Evolutionary conservation across 1,140 invertebrate species (phyloP), one percentile per base, ranked within the genome.

Genomic region (Neuroterus valhalla): DNA sequence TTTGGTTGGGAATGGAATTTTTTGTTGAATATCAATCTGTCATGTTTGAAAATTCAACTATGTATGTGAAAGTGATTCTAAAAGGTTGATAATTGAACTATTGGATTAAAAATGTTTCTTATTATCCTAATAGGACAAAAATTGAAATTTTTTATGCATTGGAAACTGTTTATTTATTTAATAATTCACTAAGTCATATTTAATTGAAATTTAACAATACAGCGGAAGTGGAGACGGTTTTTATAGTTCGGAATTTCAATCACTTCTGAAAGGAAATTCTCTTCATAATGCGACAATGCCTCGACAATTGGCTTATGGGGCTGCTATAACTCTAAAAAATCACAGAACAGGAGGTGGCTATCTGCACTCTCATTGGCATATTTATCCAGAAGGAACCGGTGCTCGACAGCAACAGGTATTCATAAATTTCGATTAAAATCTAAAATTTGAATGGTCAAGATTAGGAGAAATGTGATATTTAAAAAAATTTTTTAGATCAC

Each of bases 161-260:
- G n/a, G n/a, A n/a, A n/a, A n/a, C n/a, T n/a, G n/a, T n/a, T n/a
- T n/a, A n/a, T n/a, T n/a, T n/a, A n/a, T n/a, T n/a, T n/a, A n/a
- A n/a, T n/a, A n/a, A n/a, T n/a, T n/a, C n/a, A n/a, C n/a, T n/a
- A n/a, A n/a, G n/a, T 38, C 1, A 38, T 38, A 38, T 1, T 0
- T 8, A 38, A 38, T 38, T 38, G 10, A 38, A 38, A 38, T 38
- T 8, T 38, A 10, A 38, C 6, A 38, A 38, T 38, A 8, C 85
- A 97, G 96, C 91, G 98, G 98, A 10, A 96, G 94, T 87, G 98
- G 98, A 12, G 98, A 99, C 91, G 98, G 98, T 10, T 99, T 99
- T 90, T 99, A 97, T 85, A 98, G 97, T 84, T 99, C 98, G 1
- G 97, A 96, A 23, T 99, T 99, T 91, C 98, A 99, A 89, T 98